Conservation (phyloP, 2,888 invertebrate genomes). For the Ormyrus pomaceus region DNA sequence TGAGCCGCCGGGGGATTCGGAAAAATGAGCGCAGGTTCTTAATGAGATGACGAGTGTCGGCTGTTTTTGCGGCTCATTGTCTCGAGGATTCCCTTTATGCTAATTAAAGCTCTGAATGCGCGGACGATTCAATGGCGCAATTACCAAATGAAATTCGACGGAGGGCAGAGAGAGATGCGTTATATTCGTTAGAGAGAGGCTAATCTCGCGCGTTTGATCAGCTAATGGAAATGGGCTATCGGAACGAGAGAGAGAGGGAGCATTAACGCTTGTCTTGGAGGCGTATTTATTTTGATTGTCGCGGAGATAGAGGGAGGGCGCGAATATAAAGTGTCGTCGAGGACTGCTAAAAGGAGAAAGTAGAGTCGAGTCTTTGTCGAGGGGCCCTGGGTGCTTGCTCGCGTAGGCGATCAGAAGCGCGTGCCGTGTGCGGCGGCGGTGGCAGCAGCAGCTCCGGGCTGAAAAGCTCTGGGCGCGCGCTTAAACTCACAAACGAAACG, state of each 20-base stretch:
- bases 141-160: too few species aligned
- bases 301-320: slow-evolving; percentile 12
- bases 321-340: slow-evolving; percentile 38
- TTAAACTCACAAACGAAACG: slow-evolving; percentile 74
- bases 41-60: too few species aligned
- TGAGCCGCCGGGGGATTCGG: background rate
- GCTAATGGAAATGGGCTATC: too few species aligned
- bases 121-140: background rate
- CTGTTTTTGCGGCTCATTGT: background rate
- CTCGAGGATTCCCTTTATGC: slow-evolving; percentile 2
- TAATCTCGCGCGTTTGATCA: too few species aligned
- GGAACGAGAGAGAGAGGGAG: background rate
- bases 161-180: too few species aligned
- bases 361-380: background rate
- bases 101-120: slow-evolving; percentile 28
- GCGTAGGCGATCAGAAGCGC: background rate
- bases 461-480: slow-evolving; percentile 60
- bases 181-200: too few species aligned
- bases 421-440: background rate
- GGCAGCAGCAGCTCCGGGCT: slow-evolving; percentile 28
- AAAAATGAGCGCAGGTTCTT: too few species aligned
- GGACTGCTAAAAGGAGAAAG: slow-evolving; percentile 25
- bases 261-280: background rate
- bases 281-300: slow-evolving; percentile 28
- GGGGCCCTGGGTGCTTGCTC: too few species aligned